These are phyloP conservation scores for Agonum fuliginosum DNA, from an alignment of 2,888 invertebrate species.

Conservation along the genomic window DNA sequence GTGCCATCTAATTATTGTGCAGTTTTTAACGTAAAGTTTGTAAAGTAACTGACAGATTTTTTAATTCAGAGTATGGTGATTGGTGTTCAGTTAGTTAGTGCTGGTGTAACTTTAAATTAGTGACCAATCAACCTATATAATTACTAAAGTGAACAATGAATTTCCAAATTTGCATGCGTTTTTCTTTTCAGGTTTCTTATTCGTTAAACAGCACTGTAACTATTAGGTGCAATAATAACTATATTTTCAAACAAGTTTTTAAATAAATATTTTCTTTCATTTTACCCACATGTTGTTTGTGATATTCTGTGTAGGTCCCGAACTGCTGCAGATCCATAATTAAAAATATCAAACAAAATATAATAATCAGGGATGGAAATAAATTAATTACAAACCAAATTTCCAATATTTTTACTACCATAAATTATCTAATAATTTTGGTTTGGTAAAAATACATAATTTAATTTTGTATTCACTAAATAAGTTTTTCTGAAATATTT, in stretches of 20 bases:
- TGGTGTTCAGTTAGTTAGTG: slow-evolving; percentile 54
- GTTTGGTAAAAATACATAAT: too few relatives aligned
- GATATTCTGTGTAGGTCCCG: too few relatives aligned
- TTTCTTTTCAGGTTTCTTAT: slow-evolving; percentile 42
- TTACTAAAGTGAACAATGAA: slow-evolving; percentile 45
- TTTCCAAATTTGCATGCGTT: slow-evolving; percentile 54
- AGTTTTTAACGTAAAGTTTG: slow-evolving; percentile 42
- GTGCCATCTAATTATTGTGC: slow-evolving; percentile 58
- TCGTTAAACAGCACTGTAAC: slow-evolving; percentile 33
- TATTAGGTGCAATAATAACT: slow-evolving; percentile 51
- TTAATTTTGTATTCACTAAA: too few relatives aligned
- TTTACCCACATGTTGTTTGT: neutral
- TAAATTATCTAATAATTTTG: too few relatives aligned
- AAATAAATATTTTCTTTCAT: slow-evolving; percentile 21
- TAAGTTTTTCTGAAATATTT: too few relatives aligned
- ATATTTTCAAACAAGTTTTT: slow-evolving; percentile 51
- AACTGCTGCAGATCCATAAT: too few relatives aligned
- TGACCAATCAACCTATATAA: slow-evolving; percentile 53
- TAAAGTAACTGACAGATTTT: neutral
- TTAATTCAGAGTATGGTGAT: too few relatives aligned
- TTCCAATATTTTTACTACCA: too few relatives aligned
- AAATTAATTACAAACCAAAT: too few relatives aligned
- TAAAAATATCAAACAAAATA: too few relatives aligned
- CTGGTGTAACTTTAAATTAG: slow-evolving; percentile 48
- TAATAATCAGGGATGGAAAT: neutral